Base-by-base conservation (phyloP, 2,888 invertebrate genomes). In the Sarcophaga variegata region DNA sequence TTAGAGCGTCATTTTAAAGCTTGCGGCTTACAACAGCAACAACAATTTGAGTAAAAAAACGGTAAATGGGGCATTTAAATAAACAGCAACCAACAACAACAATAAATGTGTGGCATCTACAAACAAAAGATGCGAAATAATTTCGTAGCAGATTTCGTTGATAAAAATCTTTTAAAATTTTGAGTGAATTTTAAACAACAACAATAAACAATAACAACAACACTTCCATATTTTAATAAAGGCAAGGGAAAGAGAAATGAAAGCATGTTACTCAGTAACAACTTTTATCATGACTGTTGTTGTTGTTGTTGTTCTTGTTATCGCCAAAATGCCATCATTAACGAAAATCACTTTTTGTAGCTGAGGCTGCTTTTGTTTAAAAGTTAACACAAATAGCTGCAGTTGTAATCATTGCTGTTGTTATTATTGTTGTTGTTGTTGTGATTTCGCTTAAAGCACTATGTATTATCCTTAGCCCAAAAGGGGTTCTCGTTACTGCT, bases 91-190 rank as follows among this genome's bases (percentile, higher is more conserved):
- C 8, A 37, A 8, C 37, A 37, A 37, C 72, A 63, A 27, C 66
- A 54, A 54, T 54, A 54, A 54, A 54, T 17, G 1, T 54, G 25
- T 59, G 64, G 49, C 71, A 72, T 72, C 47, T 47, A 71, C 25
- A 54, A 54, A 14, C 54, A 54, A 54, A 54, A 54, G 17, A 54
- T 14, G 5, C 14, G 17, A 54, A 54, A 54, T 4, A 54, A 54
- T 54, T 54, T 54, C 17, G 17, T 14, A 54, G 54, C 17, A 54
- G 54, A 54, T 54, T 54, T 54, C 54, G 17, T 54, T 54, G 87
- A 87, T 84, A 87, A 81, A 75, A 66, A 87, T 87, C 87, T 75
- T 63, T 63, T 87, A 81, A 87, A 84, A 84, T 70, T 37, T 37
- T 79, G 71, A 79, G 67, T 66, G 59, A 83, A 79, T 79, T 80